These are phyloP conservation scores for Enteromius argenteus DNA, from an alignment of 2,797 vertebrate genomes.

Conservation along the genomic window DNA sequence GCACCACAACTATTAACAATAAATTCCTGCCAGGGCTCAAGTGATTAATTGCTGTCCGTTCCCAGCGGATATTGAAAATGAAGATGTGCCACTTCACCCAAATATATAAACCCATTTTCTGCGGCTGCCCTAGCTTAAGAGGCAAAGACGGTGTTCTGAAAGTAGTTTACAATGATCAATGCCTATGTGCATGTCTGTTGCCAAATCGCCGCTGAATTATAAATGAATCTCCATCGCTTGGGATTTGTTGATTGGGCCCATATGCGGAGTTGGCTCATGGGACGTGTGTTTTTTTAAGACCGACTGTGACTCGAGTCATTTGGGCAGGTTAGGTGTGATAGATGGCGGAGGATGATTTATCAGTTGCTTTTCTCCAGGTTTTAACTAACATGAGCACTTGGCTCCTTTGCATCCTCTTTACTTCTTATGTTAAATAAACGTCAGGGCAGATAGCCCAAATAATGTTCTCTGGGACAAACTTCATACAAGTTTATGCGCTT, in stretches of 20 bases:
- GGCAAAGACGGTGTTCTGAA: constrained; percentile 60
- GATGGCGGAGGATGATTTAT: constrained; percentile 50
- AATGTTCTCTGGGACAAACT: constrained; percentile 13
- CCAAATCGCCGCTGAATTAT: constrained; percentile 72
- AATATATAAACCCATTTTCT: constrained; percentile 31
- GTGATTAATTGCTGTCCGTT: constrained; percentile 52
- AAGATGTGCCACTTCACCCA: constrained; percentile 56
- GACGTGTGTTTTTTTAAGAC: constrained; percentile 38
- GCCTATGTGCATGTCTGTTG: constrained; percentile 61
- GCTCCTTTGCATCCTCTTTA: constrained; percentile 6
- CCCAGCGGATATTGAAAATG: constrained; percentile 73
- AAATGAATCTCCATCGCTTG: constrained; percentile 74
- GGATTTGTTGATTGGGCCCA: constrained; percentile 73
- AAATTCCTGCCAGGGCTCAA: not conserved
- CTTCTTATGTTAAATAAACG: constrained; percentile 26
- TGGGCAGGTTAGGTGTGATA: constrained; percentile 27
- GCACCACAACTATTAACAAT: constrained; percentile 18
- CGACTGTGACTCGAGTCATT: constrained; percentile 43
- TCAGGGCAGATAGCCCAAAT: constrained; percentile 30
- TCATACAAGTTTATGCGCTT: not conserved
- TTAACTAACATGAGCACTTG: not conserved
- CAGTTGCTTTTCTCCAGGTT: constrained; percentile 23
- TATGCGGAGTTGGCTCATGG: constrained; percentile 68
- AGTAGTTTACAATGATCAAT: constrained; percentile 75
- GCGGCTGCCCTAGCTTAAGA: not conserved